Evolutionary conservation across 1,140 invertebrate species (phyloP), one percentile per base, ranked within the genome.

Genomic region (Brevipalpus yothersi): DNA sequence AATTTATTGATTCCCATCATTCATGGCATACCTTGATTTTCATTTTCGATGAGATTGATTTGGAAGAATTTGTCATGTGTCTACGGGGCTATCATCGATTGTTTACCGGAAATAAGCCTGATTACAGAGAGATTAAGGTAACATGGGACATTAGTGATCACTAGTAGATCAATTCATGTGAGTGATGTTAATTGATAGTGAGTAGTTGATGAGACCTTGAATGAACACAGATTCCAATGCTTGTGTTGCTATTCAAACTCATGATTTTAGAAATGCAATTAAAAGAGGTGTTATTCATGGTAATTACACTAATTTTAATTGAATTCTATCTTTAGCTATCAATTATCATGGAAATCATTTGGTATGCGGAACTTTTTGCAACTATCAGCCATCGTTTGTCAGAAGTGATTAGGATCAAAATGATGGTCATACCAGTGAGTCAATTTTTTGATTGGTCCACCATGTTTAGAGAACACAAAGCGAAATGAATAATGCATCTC

Each of bases 1-100:
- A 31, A 31, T 31, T 5, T 31, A 31, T 31, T 31, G 31, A 31
- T 31, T 31, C 31, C 2, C 31, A n/a, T n/a, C n/a, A 31, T 31
- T 31, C 31, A 2, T 31, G 31, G 31, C 31, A 31, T 31, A 31
- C 31, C 31, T 19, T 60, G 39, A n/a, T 4, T 59, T 76, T 86
- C 60, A 78, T 76, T n/a, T 78, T 89, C 73, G 82, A 89, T 67
- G 84, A 86, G 66, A 75, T 81, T 17, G 86, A 90, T 72, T 83
- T 83, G 0, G 79, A 80, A 60, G 86, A 90, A 69, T 80, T 89
- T 68, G 81, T 85, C 19, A 72, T 85, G n/a, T 79, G 87, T 42
- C 74, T 88, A 9, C 77, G 80, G 62, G 86, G 86, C 58, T 85
- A 85, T 68, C 82, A 79, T 67, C 75, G 74, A 42, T 71, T 85